These are phyloP conservation scores for Chymomyza caudatula DNA, from an alignment of 2,888 invertebrate species.

Conservation along the genomic window DNA sequence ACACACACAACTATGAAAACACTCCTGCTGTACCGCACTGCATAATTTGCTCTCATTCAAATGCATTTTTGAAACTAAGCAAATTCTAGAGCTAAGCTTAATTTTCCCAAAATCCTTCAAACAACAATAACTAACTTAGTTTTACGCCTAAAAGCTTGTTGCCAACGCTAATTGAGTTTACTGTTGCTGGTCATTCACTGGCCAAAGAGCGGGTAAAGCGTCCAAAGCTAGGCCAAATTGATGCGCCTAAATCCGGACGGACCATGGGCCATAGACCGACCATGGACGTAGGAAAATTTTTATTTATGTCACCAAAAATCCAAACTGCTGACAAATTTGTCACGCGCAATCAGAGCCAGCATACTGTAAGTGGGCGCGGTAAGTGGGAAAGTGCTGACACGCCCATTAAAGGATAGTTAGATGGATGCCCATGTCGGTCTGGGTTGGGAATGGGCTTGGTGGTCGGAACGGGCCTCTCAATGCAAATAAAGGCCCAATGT, in stretches of 20 bases:
- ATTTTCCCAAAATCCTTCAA: background rate
- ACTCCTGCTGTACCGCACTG: too few relatives aligned
- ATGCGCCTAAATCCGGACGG: constrained; percentile 24
- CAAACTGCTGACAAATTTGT: constrained; percentile 62
- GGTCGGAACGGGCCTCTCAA: background rate
- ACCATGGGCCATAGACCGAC: too few relatives aligned
- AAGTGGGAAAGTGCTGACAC: constrained; percentile 44
- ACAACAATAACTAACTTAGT: constrained; percentile 55
- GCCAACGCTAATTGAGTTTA: constrained; percentile 61
- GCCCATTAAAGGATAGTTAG: constrained; percentile 13
- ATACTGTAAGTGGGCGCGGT: too few relatives aligned
- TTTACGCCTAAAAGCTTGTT: constrained; percentile 52
- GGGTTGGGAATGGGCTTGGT: background rate
- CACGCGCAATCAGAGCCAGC: constrained; percentile 54
- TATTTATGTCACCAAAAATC: constrained; percentile 37
- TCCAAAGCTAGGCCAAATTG: constrained; percentile 33
- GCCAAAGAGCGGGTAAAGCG: too few relatives aligned
- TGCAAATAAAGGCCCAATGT: background rate
- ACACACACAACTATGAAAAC: too few relatives aligned
- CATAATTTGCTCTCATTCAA: constrained; percentile 16
- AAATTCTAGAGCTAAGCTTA: constrained; percentile 3
- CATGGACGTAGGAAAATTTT: constrained; percentile 20
- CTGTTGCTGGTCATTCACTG: constrained; percentile 8
- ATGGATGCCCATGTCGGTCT: too few relatives aligned
- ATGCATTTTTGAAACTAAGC: constrained; percentile 19